Conservation (phyloP, 2,888 invertebrate species). For the Plagiodera versicolora region DNA sequence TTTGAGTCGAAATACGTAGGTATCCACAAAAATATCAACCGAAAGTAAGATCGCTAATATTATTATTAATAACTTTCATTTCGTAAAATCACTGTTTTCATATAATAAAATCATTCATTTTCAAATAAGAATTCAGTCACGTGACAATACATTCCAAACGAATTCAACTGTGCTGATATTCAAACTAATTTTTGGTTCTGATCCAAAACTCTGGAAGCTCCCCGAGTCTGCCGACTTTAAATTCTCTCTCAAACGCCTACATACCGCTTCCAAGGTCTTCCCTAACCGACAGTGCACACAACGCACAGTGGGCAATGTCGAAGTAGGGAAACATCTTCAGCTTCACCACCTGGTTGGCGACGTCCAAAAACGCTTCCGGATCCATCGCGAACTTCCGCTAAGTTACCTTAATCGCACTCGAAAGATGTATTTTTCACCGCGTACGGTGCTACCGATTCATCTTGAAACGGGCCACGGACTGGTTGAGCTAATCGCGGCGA, state of each 20-base stretch:
- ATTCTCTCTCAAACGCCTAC: conserved; percentile 42
- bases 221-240: neutral
- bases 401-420: too few species aligned
- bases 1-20: too few species aligned
- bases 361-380: conserved; percentile 94
- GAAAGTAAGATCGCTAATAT: too few species aligned
- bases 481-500: conserved; percentile 7
- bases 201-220: neutral
- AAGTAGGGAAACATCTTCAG: conserved; percentile 99
- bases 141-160: too few species aligned
- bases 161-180: too few species aligned
- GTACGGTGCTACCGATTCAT: conserved; percentile 27
- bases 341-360: conserved; percentile 98
- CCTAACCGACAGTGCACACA: conserved; percentile 91
- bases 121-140: too few species aligned
- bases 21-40: too few species aligned
- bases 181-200: too few species aligned
- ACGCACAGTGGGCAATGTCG: conserved; percentile 94
- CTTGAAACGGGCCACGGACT: conserved; percentile 33
- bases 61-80: too few species aligned
- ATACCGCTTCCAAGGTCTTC: conserved; percentile 92
- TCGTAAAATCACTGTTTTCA: too few species aligned
- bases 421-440: conserved; percentile 6
- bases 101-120: too few species aligned
- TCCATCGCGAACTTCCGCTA: conserved; percentile 66